Conservation (phyloP, 2,888 invertebrate genomes). For the Campaea margaritaria region DNA sequence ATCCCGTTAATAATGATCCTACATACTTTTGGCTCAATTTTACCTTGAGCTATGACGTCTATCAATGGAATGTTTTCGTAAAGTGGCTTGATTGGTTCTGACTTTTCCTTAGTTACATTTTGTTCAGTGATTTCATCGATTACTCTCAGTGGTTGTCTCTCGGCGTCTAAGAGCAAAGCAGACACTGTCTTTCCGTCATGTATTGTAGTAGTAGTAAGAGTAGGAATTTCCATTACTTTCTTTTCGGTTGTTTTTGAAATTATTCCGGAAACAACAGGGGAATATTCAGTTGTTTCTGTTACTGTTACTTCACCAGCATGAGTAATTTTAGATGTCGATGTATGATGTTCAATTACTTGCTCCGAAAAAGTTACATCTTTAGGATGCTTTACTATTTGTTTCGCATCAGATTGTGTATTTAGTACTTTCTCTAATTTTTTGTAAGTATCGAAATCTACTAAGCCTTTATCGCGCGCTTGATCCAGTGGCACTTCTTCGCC, state of each 20-base stretch:
- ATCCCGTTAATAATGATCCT: constrained; percentile 86
- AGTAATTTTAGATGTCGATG: constrained; percentile 20
- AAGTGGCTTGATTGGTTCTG: constrained; percentile 59
- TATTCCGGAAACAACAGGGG: constrained; percentile 52
- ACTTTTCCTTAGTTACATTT: constrained; percentile 69
- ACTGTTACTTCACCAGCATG: constrained; percentile 21
- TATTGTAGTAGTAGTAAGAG: constrained; percentile 37
- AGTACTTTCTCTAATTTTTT: constrained; percentile 47
- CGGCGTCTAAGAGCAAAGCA: constrained; percentile 75
- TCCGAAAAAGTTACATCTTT: constrained; percentile 60
- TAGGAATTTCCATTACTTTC: constrained; percentile 48
- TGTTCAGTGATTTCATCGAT: constrained; percentile 82
- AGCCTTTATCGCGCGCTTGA: constrained; percentile 89
- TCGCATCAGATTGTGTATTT: constrained; percentile 19
- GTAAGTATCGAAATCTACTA: constrained; percentile 82
- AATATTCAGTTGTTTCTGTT: constrained; percentile 50
- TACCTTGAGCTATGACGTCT: constrained; percentile 87
- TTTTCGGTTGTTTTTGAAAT: constrained; percentile 45
- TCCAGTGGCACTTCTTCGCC: constrained; percentile 90
- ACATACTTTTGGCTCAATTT: constrained; percentile 88
- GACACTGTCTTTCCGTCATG: constrained; percentile 68
- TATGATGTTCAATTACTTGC: constrained; percentile 29
- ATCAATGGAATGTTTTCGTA: constrained; percentile 83
- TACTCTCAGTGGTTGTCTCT: constrained; percentile 73
- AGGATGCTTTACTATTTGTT: constrained; percentile 25